These are phyloP conservation scores for Struthidea cinerea DNA, from an alignment of 2,113 vertebrate species.

Conservation along the genomic window DNA sequence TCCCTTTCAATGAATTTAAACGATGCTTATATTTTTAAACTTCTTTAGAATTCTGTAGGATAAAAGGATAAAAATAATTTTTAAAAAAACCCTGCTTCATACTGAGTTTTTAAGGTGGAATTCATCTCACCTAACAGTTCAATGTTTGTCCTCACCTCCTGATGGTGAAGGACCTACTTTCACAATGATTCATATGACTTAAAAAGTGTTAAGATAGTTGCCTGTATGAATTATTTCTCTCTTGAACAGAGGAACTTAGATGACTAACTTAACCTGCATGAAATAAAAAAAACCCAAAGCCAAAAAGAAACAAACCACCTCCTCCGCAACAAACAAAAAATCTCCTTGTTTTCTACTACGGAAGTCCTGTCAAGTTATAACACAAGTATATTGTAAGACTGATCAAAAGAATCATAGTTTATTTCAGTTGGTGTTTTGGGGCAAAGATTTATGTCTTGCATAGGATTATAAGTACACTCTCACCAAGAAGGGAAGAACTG, in stretches of 20 bases:
- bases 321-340: background rate
- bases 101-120: background rate
- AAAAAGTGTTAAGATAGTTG: background rate
- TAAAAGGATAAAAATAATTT: background rate
- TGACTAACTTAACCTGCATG: background rate
- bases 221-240: background rate
- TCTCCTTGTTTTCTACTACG: background rate
- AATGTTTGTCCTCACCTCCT: background rate
- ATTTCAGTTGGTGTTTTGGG: background rate
- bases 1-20: background rate
- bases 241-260: background rate
- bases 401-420: background rate
- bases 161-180: background rate
- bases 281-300: background rate
- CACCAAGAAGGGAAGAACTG: background rate
- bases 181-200: background rate
- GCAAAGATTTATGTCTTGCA: background rate
- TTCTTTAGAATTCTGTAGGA: background rate
- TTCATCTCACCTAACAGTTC: background rate
- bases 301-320: rapidly evolving
- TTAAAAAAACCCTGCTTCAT: background rate
- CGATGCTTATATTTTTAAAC: rapidly evolving
- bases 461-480: background rate
- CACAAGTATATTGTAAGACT: background rate
- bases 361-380: background rate